These are phyloP conservation scores for Prosapia bicincta DNA, from an alignment of 2,888 invertebrate species.

Conservation along the genomic window DNA sequence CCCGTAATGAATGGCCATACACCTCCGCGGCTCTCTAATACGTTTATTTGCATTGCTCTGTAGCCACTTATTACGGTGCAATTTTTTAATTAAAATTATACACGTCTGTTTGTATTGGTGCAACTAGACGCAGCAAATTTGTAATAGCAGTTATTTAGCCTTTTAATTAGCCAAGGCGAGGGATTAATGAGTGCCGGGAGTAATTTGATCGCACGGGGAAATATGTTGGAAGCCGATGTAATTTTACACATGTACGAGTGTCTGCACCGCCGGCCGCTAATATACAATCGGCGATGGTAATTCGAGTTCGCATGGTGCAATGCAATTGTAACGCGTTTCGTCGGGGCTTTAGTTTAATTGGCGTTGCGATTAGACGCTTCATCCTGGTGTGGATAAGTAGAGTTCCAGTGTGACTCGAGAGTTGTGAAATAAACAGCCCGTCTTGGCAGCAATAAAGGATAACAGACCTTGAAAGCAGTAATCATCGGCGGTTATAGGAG, in stretches of 20 bases:
- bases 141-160: not conserved
- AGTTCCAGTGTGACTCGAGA: not conserved
- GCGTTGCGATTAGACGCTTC: constrained; percentile 9
- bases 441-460: not conserved
- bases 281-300: not conserved
- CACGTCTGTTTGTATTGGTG: not conserved
- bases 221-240: not conserved
- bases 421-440: not conserved
- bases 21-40: not conserved
- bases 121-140: not conserved
- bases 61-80: not conserved
- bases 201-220: not conserved
- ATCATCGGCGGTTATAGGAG: not conserved
- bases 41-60: not conserved
- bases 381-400: not conserved
- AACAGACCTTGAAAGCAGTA: not conserved
- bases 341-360: constrained; percentile 13
- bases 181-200: not conserved
- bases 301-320: not conserved
- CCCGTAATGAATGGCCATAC: not conserved
- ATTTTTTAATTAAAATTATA: not conserved
- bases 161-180: not conserved
- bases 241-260: not conserved
- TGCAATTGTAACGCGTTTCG: constrained; percentile 6
- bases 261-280: not conserved